Percentiles rank a stretch among this genome's conserved stretches.
Conservation (phyloP, 2,888 invertebrate species). For the Ennomos erosarius region DNA sequence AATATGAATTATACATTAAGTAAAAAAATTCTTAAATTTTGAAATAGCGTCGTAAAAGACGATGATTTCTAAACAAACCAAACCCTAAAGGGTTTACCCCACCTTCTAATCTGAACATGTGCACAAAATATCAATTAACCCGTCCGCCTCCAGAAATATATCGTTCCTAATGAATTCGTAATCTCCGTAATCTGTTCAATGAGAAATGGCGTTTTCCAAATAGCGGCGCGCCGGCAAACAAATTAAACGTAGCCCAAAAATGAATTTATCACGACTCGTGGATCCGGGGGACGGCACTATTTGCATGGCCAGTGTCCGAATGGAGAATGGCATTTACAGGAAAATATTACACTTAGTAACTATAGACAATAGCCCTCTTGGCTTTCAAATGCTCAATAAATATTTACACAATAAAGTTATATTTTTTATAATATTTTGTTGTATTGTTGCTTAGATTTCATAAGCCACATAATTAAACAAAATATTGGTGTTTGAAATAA, state of each 20-base stretch:
- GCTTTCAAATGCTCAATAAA: too few species aligned
- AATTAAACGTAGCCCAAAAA: constrained; percentile 83
- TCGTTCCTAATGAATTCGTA: constrained; percentile 83
- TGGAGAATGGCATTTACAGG: constrained; percentile 7
- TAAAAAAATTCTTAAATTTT: too few species aligned
- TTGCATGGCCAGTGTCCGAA: constrained; percentile 45
- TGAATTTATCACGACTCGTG: constrained; percentile 77
- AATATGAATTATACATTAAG: too few species aligned
- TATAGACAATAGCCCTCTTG: too few species aligned
- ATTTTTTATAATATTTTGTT: too few species aligned
- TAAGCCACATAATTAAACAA: too few species aligned
- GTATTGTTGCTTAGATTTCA: too few species aligned
- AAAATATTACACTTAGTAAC: neutral
- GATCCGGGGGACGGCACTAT: constrained; percentile 42
- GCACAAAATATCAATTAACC: constrained; percentile 79
- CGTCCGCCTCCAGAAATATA: constrained; percentile 69
- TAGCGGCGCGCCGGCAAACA: constrained; percentile 72
- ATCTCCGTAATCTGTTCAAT: constrained; percentile 84
- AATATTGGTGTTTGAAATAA: too few species aligned
- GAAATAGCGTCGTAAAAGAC: too few species aligned
- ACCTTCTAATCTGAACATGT: constrained; percentile 46
- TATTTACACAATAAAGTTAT: too few species aligned
- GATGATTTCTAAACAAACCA: too few species aligned
- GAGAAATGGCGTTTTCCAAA: constrained; percentile 81
- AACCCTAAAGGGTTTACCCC: neutral